Base-by-base conservation (phyloP, 2,888 invertebrate species). In the Alentia gelatinosa region DNA sequence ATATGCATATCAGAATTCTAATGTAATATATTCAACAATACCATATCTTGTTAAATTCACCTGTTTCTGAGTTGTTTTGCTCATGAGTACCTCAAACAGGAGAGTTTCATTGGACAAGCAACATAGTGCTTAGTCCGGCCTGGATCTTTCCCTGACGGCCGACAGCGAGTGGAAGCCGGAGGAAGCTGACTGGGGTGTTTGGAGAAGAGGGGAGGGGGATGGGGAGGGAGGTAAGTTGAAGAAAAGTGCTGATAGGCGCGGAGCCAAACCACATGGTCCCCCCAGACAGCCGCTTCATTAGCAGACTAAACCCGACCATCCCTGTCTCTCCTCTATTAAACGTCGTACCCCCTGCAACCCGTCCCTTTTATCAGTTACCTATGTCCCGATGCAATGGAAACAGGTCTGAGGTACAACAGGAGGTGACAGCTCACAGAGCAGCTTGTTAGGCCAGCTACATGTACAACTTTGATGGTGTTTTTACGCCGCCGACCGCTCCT, bases 211-310 rank as follows among this genome's bases (percentile, higher is more conserved):
- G 23, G 26, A 47, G 7, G 26, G 33, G 68, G 68, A 26, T 68
- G 68, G 30, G 68, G 63, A 47, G 47, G n/a, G 47, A 42, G 47
- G 47, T 42, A 26, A 12, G n/a, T 30, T 1, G 26, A 68, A 68
- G 68, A 30, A 26, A 30, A 68, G 68, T 68, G 68, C 68, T 68
- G 68, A 68, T 68, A 68, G 68, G 30, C 30, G 12, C 30, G 68
- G 68, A 79, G 79, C 79, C 79, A 39, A 19, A n/a, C 79, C 79
- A 79, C 79, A 79, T 79, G 79, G 68, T 79, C 79, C 15, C 9
- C 12, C 79, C 79, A 79, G 79, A 79, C 79, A 79, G 79, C 35
- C 79, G n/a, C 79, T 79, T 79, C 79, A 79, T 79, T 79, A 79
- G 37, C 5, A 12, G 37, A 35, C 68, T 68, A 68, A 68, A 68